Base-by-base conservation (phyloP, 2,888 invertebrate species). In the Morpho achilles region DNA sequence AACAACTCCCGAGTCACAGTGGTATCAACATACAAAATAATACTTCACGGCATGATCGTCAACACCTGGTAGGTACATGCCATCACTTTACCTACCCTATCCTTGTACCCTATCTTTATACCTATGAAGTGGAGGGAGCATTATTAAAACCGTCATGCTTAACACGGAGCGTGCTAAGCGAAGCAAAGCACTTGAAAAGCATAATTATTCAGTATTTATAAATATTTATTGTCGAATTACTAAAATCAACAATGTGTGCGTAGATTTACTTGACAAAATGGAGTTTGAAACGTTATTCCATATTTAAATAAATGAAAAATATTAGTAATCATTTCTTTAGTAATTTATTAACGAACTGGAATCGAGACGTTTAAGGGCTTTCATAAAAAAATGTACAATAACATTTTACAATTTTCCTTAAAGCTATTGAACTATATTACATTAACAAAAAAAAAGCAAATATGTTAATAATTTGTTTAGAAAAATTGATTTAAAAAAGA, bases 131-230 rank as follows among this genome's bases (percentile, higher is more conserved):
- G 67, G 58, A 64, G 67, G 69, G 68, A 66, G 75, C 53, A 53
- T 53, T 74, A 76, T 77, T 77, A 76, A 81, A 81, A 80, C 79
- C 76, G 79, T 79, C 79, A 76, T 73, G 73, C 74, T 61, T 61
- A 69, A 67, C 60, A 58, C 53, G 53, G 46, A 40, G 41, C 60
- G 62, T 58, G 48, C 58, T 58, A 53, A 58, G 48, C 54, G 47
- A 53, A 22, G 48, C 43, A 7, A 43, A 9, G 42, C 58, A 4
- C 46, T 53, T 52, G 48, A 58, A 58, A 58, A 52, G 52, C 52
- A 22, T 53, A 53, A 46, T 53, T 53, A 47, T 53, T 53, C 58
- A 58, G 52, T 53, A 48, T 53, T 49, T 53, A 53, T 53, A 53
- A 53, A 53, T 53, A 53, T 53, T 53, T 45, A 53, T 53, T 16